phyloP scores from a whole-genome alignment of 2,888 invertebrate genomes.

The Theretra japonica region DNA sequence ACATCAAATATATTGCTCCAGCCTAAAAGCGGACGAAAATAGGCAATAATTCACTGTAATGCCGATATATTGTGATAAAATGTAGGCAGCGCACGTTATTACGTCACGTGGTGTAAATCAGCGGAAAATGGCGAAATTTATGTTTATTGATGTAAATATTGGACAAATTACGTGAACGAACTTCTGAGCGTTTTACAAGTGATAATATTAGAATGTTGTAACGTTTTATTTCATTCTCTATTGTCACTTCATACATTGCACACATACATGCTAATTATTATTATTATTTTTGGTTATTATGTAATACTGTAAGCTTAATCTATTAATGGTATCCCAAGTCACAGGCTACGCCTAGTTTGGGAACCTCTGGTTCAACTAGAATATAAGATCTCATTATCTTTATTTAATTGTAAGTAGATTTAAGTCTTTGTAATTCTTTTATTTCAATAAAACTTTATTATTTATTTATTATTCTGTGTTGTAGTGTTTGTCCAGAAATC shows the following conservation, averaged over 20 bases:
- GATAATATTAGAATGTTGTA: neutral
- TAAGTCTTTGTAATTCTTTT: no score
- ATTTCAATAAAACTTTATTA: no score
- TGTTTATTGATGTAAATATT: constrained; percentile 29
- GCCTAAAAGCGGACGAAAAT: constrained; percentile 16
- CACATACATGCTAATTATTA: no score
- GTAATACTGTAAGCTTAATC: no score
- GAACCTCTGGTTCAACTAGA: no score
- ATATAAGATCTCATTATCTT: no score
- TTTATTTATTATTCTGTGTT: no score
- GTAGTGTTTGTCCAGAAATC: neutral
- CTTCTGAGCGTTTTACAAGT: neutral
- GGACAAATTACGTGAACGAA: neutral
- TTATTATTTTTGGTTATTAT: no score
- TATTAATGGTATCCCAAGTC: no score
- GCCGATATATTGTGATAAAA: constrained; percentile 29
- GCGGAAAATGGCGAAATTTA: constrained; percentile 35
- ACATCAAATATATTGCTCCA: neutral
- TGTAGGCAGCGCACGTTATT: constrained; percentile 35
- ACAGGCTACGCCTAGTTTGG: no score
- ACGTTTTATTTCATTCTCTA: neutral
- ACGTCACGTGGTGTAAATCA: constrained; percentile 40
- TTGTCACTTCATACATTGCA: no score
- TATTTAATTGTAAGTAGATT: no score
- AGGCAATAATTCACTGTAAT: constrained; percentile 23